Evolutionary conservation across 2,113 vertebrate species (phyloP).

Genomic region (Phycodurus eques): DNA sequence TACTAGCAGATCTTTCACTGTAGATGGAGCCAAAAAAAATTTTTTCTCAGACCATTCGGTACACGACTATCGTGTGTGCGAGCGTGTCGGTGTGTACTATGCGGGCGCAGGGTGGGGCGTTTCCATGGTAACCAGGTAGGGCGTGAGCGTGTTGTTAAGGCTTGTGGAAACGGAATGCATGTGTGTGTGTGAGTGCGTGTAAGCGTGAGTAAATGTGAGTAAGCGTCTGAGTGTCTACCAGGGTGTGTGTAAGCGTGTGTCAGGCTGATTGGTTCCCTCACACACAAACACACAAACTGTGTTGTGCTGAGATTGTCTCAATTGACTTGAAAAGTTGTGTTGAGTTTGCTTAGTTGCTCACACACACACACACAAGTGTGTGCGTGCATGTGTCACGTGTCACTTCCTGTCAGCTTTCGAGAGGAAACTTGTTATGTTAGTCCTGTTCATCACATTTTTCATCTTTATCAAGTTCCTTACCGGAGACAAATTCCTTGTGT

Average conservation of each 20-base stretch:
- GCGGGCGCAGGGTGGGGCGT: not conserved
- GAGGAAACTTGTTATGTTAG: too few relatives aligned
- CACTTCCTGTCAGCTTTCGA: too few relatives aligned
- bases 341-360: not conserved
- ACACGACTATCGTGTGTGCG: constrained; percentile 17
- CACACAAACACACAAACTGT: too few relatives aligned
- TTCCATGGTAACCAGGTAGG: not conserved
- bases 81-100: not conserved
- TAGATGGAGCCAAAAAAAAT: constrained; percentile 20
- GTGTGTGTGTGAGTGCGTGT: constrained; percentile 22
- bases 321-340: not conserved
- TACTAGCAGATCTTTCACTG: constrained; percentile 10
- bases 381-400: too few relatives aligned
- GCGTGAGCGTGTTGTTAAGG: constrained; percentile 19
- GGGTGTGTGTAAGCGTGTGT: constrained; percentile 25
- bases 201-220: constrained; percentile 14
- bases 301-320: not conserved
- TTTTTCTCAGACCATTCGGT: constrained; percentile 22
- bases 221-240: constrained; percentile 29
- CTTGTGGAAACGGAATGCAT: constrained; percentile 31
- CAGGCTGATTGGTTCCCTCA: not conserved
- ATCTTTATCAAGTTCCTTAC: too few relatives aligned
- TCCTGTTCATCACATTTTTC: too few relatives aligned
- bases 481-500: too few relatives aligned
- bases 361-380: too few relatives aligned